Percentiles rank a stretch among this genome's conserved stretches.
Conservation (phyloP, 2,113 vertebrate genomes). For the Pampusana beccarii region DNA sequence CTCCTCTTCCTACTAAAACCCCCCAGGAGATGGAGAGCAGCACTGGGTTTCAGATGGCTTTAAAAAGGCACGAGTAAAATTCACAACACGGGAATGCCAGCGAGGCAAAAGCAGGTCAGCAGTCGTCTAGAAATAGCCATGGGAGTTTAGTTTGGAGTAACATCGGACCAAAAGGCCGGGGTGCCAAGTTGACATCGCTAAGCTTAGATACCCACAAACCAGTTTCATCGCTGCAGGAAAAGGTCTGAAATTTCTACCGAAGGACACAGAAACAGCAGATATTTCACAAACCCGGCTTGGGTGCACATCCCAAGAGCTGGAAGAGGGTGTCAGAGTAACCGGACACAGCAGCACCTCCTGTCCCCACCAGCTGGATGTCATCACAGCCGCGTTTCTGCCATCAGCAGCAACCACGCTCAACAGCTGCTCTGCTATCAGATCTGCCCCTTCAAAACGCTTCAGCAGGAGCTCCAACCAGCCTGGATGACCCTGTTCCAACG, state of each 20-base stretch:
- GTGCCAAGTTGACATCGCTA: background rate
- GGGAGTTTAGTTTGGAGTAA: slow-evolving; percentile 10
- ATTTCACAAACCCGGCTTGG: background rate
- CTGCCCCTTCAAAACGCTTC: background rate
- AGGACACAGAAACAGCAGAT: background rate
- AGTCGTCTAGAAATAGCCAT: background rate
- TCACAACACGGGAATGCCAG: background rate
- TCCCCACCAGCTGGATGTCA: background rate
- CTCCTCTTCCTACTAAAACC: background rate
- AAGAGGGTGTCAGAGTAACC: background rate
- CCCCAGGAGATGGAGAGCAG: background rate
- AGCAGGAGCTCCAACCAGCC: background rate
- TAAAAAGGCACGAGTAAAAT: background rate
- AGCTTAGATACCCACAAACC: background rate
- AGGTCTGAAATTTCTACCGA: background rate
- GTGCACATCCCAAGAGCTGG: background rate
- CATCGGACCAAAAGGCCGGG: background rate
- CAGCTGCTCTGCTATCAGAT: background rate
- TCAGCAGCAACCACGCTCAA: background rate
- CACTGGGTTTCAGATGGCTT: background rate
- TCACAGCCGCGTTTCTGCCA: background rate
- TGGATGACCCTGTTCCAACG: background rate
- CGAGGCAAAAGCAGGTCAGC: background rate
- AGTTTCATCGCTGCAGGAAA: background rate
- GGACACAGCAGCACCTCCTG: background rate